phyloP scores from a whole-genome alignment of 2,797 vertebrate species.

The Schizothorax lantsangensis region DNA sequence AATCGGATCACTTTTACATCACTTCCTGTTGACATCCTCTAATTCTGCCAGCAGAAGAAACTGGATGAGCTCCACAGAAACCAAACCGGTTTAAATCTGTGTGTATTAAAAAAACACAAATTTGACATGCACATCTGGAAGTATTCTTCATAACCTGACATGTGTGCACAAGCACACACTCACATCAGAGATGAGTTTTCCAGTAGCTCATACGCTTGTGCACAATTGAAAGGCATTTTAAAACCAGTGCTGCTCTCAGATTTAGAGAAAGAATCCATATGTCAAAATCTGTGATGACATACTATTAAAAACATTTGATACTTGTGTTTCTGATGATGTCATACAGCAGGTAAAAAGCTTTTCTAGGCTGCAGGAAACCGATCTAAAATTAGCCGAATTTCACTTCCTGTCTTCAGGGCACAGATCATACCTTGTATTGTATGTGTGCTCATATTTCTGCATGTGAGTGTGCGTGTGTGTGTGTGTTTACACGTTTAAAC shows the following conservation, averaged over 20 bases:
- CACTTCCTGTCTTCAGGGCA: conserved; percentile 38
- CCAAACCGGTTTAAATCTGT: neutral
- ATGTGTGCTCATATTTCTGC: neutral
- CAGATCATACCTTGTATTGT: neutral
- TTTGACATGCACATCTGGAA: conserved; percentile 44
- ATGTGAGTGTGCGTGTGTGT: neutral
- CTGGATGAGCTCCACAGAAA: neutral
- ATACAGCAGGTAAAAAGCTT: conserved; percentile 27
- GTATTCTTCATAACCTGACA: neutral
- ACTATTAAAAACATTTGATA: neutral
- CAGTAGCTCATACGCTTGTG: conserved; percentile 7
- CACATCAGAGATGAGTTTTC: conserved; percentile 22
- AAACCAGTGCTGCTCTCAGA: neutral
- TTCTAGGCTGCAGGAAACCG: conserved; percentile 37
- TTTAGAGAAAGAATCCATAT: neutral
- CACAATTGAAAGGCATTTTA: neutral
- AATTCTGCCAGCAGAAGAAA: conserved; percentile 12
- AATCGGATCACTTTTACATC: conserved; percentile 16
- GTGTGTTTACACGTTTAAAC: neutral
- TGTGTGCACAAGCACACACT: neutral
- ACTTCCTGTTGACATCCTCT: conserved; percentile 52
- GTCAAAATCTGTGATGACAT: neutral
- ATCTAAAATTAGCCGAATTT: conserved; percentile 23
- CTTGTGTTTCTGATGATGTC: conserved; percentile 8
- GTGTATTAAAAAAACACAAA: conserved; percentile 9